Conservation (phyloP, 1,140 invertebrate genomes). For the Asbolus verrucosus region DNA sequence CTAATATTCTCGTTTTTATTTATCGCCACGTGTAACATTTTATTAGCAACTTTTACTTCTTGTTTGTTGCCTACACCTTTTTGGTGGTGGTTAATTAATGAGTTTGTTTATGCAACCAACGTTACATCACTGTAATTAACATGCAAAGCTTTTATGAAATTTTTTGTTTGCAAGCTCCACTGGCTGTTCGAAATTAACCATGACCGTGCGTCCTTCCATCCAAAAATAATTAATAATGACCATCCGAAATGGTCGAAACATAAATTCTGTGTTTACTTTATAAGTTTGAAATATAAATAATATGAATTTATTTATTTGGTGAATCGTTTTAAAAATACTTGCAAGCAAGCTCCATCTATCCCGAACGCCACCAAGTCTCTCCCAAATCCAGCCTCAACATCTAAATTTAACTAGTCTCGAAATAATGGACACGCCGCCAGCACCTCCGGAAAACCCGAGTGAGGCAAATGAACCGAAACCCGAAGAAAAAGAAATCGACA, state of each 20-base stretch:
- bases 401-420: slow-evolving; percentile 52
- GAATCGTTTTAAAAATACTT: slow-evolving; percentile 45
- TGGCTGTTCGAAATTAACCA: no score
- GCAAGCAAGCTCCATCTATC: slow-evolving; percentile 15
- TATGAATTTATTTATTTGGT: slow-evolving; percentile 9
- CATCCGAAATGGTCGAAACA: no score
- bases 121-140: no score
- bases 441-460: slow-evolving; percentile 50
- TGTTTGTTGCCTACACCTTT: not conserved
- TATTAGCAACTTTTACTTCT: slow-evolving; percentile 4
- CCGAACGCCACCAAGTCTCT: not conserved
- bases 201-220: no score
- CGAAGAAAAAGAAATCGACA: slow-evolving; percentile 51
- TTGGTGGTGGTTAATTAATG: no score
- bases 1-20: slow-evolving; percentile 2
- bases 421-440: slow-evolving; percentile 56
- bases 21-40: not conserved
- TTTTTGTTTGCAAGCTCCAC: no score
- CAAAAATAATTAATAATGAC: no score
- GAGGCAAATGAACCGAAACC: slow-evolving; percentile 51
- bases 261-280: no score
- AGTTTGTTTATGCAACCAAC: not conserved
- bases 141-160: no score
- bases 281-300: slow-evolving; percentile 1
- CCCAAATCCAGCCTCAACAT: slow-evolving; percentile 25